Conservation (phyloP, 2,888 invertebrate species). For the Lapara coniferarum region DNA sequence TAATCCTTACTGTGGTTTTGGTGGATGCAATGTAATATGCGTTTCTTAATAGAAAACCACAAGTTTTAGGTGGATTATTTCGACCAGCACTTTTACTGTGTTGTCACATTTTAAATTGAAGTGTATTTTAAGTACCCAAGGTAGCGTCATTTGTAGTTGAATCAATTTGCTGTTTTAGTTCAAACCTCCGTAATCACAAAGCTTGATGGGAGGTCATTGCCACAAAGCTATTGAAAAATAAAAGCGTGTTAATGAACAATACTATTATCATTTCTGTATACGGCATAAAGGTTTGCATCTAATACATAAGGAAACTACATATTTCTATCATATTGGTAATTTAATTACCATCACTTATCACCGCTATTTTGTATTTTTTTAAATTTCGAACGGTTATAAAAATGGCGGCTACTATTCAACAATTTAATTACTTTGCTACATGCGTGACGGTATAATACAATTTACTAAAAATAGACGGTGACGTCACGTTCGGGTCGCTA, state of each 20-base stretch:
- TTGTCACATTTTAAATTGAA: too few species aligned
- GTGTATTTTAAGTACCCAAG: too few species aligned
- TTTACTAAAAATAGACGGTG: not conserved
- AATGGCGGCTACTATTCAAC: not conserved
- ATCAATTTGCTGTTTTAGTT: too few species aligned
- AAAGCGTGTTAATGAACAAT: too few species aligned
- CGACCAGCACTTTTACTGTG: not conserved
- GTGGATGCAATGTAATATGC: not conserved
- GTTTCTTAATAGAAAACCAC: constrained; percentile 10
- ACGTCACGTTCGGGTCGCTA: not conserved
- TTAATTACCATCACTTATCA: not conserved
- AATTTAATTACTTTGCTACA: not conserved
- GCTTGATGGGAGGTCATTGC: too few species aligned
- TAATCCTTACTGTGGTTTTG: not conserved
- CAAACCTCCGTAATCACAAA: too few species aligned
- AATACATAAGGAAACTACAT: not conserved
- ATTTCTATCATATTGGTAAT: not conserved
- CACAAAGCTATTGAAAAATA: too few species aligned
- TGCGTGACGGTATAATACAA: not conserved
- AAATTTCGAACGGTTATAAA: not conserved
- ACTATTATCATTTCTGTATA: too few species aligned
- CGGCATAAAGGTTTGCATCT: too few species aligned
- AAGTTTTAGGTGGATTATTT: not conserved
- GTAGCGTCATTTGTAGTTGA: too few species aligned
- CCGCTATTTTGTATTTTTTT: constrained; percentile 6